phyloP scores from a whole-genome alignment of 37 sponge, comb jelly and placozoan genomes.

The Petrosia ficiformis region DNA sequence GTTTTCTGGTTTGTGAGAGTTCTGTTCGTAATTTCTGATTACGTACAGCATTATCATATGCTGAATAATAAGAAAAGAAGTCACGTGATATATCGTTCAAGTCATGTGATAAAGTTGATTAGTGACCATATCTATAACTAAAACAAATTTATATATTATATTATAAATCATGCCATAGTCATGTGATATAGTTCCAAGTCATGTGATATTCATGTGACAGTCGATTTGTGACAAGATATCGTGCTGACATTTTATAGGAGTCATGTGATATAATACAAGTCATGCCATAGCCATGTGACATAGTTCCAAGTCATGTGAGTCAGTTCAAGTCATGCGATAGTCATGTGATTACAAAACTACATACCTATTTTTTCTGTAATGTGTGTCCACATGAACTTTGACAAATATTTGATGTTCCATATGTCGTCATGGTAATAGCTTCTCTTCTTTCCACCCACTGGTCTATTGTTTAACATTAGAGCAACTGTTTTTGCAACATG shows the following conservation, averaged over 20 bases:
- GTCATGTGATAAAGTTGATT: too few relatives aligned
- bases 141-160: too few relatives aligned
- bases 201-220: neutral
- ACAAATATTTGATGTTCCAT: constrained; percentile 95
- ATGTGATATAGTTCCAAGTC: too few relatives aligned
- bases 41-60: constrained; percentile 83
- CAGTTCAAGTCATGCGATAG: too few relatives aligned
- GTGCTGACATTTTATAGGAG: too few relatives aligned
- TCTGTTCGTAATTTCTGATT: constrained; percentile 86
- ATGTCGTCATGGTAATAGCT: constrained; percentile 92
- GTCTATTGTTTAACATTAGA: constrained; percentile 72
- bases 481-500: constrained; percentile 86
- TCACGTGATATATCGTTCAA: neutral
- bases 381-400: constrained; percentile 92
- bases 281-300: too few relatives aligned
- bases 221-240: too few relatives aligned
- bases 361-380: constrained; percentile 91
- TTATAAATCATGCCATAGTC: too few relatives aligned
- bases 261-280: too few relatives aligned
- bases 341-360: neutral
- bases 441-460: constrained; percentile 85
- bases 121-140: too few relatives aligned
- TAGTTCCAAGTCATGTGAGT: too few relatives aligned
- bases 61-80: constrained; percentile 17
- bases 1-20: constrained; percentile 83